These are phyloP conservation scores for Carassius auratus DNA, from an alignment of 2,113 vertebrate genomes.

Conservation along the genomic window DNA sequence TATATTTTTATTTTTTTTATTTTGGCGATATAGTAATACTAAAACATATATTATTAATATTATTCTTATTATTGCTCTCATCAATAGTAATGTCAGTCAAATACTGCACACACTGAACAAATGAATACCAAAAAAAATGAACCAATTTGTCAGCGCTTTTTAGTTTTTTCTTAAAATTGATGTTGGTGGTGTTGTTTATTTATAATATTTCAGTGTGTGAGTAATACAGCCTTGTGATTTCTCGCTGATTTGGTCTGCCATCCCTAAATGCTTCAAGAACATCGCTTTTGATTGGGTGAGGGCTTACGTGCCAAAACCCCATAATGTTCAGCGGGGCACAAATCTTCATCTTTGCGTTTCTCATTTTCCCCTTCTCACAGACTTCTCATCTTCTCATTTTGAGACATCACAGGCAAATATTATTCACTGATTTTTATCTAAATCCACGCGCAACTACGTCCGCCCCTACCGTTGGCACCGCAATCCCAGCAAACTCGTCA, in stretches of 20 bases:
- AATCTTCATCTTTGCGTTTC: slow-evolving; percentile 12
- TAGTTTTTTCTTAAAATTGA: background rate
- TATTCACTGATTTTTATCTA: background rate
- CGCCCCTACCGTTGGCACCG: background rate
- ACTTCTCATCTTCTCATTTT: slow-evolving; percentile 5
- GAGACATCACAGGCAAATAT: slow-evolving; percentile 30
- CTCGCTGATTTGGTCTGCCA: slow-evolving; percentile 14
- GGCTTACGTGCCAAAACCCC: background rate
- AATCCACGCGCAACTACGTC: background rate
- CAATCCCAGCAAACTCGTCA: slow-evolving; percentile 17
- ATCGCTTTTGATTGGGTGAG: slow-evolving; percentile 5
- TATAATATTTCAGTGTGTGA: slow-evolving; percentile 16
- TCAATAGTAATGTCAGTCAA: no score
- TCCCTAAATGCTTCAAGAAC: slow-evolving; percentile 17
- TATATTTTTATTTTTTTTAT: background rate
- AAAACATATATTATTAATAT: background rate
- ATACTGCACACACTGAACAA: no score
- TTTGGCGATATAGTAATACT: background rate
- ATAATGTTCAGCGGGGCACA: slow-evolving; percentile 17
- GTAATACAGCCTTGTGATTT: slow-evolving; percentile 26
- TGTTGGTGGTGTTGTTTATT: background rate
- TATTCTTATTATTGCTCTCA: background rate
- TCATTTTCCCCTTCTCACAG: slow-evolving; percentile 6
- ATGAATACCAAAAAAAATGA: no score
- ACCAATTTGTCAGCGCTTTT: background rate